Evolutionary conservation across 2,888 invertebrate species (phyloP).

Genomic region (Apotomis turbidana): DNA sequence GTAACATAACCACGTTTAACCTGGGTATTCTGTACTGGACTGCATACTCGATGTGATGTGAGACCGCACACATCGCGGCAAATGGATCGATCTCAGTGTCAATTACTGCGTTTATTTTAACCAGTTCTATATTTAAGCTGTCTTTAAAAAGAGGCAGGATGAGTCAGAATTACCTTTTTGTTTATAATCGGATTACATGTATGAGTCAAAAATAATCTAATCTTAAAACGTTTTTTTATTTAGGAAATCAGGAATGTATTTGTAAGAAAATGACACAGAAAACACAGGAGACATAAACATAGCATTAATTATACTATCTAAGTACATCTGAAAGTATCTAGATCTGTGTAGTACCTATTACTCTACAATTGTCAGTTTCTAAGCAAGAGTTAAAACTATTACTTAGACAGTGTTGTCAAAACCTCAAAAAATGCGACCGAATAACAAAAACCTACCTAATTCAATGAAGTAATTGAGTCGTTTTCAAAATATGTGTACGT

Average conservation of each 20-base stretch:
- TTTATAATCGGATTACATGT: background rate
- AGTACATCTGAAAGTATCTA: no score
- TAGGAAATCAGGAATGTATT: no score
- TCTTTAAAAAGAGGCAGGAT: slow-evolving; percentile 29
- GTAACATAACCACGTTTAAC: slow-evolving; percentile 12
- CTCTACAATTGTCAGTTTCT: no score
- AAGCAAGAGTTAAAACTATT: no score
- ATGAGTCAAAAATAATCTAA: slow-evolving; percentile 7
- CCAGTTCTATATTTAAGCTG: slow-evolving; percentile 44
- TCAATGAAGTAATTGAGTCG: no score
- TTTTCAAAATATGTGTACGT: no score
- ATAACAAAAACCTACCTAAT: no score
- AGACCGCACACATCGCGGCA: slow-evolving; percentile 66
- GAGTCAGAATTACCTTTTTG: slow-evolving; percentile 14
- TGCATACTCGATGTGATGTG: background rate
- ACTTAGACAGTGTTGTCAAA: no score
- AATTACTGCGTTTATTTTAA: slow-evolving; percentile 68
- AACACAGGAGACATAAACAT: no score
- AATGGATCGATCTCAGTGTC: slow-evolving; percentile 66
- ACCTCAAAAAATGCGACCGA: no score
- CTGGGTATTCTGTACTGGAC: slow-evolving; percentile 14
- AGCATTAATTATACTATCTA: no score
- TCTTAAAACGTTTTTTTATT: background rate
- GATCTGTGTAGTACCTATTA: no score
- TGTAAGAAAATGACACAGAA: background rate